Conservation (phyloP, 2,797 vertebrate genomes). For the Rhadinocentrus ornatus region DNA sequence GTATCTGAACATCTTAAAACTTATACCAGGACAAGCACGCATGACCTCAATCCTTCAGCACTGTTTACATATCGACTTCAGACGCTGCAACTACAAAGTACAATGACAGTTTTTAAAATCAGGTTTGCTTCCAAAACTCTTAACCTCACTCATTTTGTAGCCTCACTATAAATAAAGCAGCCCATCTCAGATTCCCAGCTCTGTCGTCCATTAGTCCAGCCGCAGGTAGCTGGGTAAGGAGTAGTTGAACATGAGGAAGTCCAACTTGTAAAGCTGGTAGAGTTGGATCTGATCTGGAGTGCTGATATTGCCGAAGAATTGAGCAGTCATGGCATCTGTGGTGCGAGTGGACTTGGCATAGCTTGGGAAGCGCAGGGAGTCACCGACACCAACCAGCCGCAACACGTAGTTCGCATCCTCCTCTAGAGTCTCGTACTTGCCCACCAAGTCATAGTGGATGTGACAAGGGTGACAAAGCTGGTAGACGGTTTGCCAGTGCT, state of each 20-base stretch:
- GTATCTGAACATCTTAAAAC: conserved; percentile 30
- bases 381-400: conserved; percentile 87
- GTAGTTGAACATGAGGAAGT: conserved; percentile 99
- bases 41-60: conserved; percentile 30
- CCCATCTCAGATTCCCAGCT: conserved; percentile 53
- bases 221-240: conserved; percentile 95
- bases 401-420: conserved; percentile 94
- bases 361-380: conserved; percentile 91
- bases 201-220: conserved; percentile 83
- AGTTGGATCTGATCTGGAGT: conserved; percentile 90
- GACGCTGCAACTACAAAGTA: conserved; percentile 44
- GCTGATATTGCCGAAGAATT: conserved; percentile 99
- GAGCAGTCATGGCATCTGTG: conserved; percentile 96
- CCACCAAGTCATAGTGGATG: conserved; percentile 97
- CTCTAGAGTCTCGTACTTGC: conserved; percentile 96
- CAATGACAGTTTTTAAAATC: conserved; percentile 49
- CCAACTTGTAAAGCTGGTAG: conserved; percentile 96
- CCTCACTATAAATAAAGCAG: conserved; percentile 41
- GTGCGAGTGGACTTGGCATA: conserved; percentile 98
- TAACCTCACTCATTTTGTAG: conserved; percentile 27
- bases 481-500: conserved; percentile 97
- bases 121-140: conserved; percentile 52
- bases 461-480: conserved; percentile 98
- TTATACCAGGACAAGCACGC: conserved; percentile 41
- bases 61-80: conserved; percentile 37